Evolutionary conservation across 2,113 vertebrate species (phyloP).

Genomic region (Bubo bubo): DNA sequence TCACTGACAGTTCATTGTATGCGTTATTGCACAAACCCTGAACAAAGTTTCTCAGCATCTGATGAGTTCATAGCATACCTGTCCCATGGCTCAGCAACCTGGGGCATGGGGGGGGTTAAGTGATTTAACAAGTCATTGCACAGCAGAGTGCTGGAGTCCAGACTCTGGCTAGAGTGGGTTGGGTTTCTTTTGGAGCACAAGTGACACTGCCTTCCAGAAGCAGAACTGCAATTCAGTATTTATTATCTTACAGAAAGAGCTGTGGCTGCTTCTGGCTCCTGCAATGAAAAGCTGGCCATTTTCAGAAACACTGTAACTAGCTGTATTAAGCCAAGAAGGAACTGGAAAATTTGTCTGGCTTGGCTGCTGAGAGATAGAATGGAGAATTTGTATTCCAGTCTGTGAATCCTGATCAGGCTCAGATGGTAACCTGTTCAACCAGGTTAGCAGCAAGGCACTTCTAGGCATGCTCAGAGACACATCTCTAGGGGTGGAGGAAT

Average conservation of each 20-base stretch:
- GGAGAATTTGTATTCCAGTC: neutral
- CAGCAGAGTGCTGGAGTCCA: neutral
- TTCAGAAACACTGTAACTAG: neutral
- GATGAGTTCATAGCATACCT: neutral
- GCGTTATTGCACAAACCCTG: neutral
- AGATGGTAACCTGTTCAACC: neutral
- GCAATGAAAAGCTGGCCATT: neutral
- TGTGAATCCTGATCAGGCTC: neutral
- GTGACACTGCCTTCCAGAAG: neutral
- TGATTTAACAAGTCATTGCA: neutral
- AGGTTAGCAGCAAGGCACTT: neutral
- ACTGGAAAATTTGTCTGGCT: neutral
- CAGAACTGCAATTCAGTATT: neutral
- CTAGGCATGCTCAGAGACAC: neutral
- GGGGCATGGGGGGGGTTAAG: neutral
- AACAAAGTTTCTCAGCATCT: neutral
- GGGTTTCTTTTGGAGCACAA: neutral
- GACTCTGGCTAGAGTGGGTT: neutral
- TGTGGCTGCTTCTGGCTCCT: neutral
- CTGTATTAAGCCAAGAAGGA: neutral
- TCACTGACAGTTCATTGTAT: fast-evolving
- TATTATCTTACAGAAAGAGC: neutral
- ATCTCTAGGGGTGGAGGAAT: neutral
- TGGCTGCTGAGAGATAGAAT: neutral
- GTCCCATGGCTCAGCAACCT: neutral